phyloP scores from a whole-genome alignment of 2,113 vertebrate genomes.

The Larimichthys crocea region DNA sequence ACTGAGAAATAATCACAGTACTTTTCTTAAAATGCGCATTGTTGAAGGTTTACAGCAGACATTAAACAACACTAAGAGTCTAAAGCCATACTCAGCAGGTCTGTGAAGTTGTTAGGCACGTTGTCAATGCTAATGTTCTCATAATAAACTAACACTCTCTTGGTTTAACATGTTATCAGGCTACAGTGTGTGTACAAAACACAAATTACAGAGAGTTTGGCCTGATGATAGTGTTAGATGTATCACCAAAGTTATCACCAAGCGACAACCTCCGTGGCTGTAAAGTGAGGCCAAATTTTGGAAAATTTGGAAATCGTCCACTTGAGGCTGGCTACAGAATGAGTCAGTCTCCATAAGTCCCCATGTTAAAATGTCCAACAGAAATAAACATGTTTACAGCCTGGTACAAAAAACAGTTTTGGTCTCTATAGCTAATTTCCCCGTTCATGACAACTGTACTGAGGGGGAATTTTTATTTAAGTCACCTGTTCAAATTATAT shows the following conservation, averaged over 20 bases:
- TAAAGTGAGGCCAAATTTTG: too few species aligned
- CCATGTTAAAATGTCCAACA: too few species aligned
- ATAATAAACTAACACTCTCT: not conserved
- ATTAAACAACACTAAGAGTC: not conserved
- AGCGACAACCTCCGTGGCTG: too few species aligned
- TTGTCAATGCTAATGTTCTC: not conserved
- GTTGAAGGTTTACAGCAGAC: not conserved
- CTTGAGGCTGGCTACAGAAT: too few species aligned
- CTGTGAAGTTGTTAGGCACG: not conserved
- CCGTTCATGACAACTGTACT: too few species aligned
- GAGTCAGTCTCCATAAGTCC: too few species aligned
- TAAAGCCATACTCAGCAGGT: not conserved
- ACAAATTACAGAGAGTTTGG: not conserved
- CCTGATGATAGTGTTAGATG: not conserved
- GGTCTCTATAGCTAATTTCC: too few species aligned
- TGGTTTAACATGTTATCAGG: not conserved
- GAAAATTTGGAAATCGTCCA: too few species aligned
- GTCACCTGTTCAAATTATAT: too few species aligned
- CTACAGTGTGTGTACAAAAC: not conserved
- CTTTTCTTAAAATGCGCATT: not conserved
- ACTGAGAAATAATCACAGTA: conserved; percentile 80
- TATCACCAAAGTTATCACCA: not conserved
- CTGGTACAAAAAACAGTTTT: too few species aligned
- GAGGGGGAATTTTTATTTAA: too few species aligned
- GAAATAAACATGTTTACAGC: too few species aligned